Conservation (phyloP, 2,888 invertebrate genomes). For the Drosophila conformis region DNA sequence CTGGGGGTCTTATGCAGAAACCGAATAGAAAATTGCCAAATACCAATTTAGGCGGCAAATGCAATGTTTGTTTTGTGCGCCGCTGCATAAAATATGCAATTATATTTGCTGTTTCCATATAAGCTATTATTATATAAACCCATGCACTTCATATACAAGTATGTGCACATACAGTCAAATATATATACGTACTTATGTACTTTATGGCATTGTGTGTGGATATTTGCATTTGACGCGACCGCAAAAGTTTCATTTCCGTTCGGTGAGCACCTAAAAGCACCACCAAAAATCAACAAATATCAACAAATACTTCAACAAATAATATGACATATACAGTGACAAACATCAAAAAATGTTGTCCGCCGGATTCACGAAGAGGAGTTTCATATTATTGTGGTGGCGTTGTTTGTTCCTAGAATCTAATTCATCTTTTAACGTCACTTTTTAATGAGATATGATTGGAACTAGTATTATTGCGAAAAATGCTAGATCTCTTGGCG, state of each 20-base stretch:
- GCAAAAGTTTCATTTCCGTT: conserved; percentile 76
- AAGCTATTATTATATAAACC: conserved; percentile 23
- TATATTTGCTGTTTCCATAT: conserved; percentile 50
- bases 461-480: background rate
- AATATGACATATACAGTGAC: conserved; percentile 60
- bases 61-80: conserved; percentile 57
- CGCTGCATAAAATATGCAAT: conserved; percentile 70
- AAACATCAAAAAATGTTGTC: conserved; percentile 63
- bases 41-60: conserved; percentile 59
- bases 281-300: conserved; percentile 23
- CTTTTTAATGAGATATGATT: background rate
- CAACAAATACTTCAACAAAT: conserved; percentile 59
- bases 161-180: background rate
- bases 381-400: conserved; percentile 30
- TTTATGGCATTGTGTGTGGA: conserved; percentile 21
- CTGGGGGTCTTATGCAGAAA: conserved; percentile 8
- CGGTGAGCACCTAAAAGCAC: conserved; percentile 47
- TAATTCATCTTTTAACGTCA: conserved; percentile 8
- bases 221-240: conserved; percentile 45
- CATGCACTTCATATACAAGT: conserved; percentile 4
- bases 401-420: conserved; percentile 9
- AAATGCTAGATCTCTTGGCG: background rate
- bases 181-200: background rate
- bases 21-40: conserved; percentile 69
- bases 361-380: conserved; percentile 9